Percentiles rank a stretch among this genome's conserved stretches.
phyloP scores from a whole-genome alignment of 2,113 vertebrate genomes.

The Hucho hucho region DNA sequence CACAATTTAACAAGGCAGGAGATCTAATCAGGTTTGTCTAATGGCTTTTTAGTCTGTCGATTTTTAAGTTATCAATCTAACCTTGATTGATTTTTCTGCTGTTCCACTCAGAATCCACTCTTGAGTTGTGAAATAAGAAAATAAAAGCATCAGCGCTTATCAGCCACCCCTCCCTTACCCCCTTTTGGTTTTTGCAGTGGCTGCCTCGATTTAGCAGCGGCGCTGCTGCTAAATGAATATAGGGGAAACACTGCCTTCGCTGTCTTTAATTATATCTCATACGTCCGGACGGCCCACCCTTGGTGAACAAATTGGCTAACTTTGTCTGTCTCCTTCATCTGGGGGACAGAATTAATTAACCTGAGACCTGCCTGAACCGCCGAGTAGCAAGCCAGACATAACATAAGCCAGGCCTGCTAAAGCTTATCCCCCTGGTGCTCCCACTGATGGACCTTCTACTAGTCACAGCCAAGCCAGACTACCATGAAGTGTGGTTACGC shows the following conservation, averaged over 20 bases:
- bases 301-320: conserved; percentile 54
- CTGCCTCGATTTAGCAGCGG: neutral
- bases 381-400: conserved; percentile 34
- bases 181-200: neutral
- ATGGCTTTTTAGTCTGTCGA: conserved; percentile 52
- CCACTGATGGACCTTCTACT: conserved; percentile 4
- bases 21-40: conserved; percentile 46
- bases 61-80: conserved; percentile 46
- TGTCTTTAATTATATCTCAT: conserved; percentile 42
- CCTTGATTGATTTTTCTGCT: conserved; percentile 61
- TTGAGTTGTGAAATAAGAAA: neutral
- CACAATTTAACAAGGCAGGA: conserved; percentile 11
- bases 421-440: conserved; percentile 13
- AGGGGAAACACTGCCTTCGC: neutral
- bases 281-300: conserved; percentile 20
- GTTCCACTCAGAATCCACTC: conserved; percentile 26
- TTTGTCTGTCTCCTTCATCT: conserved; percentile 42
- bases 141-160: conserved; percentile 8
- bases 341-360: conserved; percentile 57
- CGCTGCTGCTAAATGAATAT: too few relatives aligned
- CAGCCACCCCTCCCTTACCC: neutral
- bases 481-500: too few relatives aligned
- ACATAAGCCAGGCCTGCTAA: conserved; percentile 26
- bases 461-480: conserved; percentile 1
- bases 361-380: conserved; percentile 28